phyloP scores from a whole-genome alignment of 2,888 invertebrate genomes.

The Amiota minor region DNA sequence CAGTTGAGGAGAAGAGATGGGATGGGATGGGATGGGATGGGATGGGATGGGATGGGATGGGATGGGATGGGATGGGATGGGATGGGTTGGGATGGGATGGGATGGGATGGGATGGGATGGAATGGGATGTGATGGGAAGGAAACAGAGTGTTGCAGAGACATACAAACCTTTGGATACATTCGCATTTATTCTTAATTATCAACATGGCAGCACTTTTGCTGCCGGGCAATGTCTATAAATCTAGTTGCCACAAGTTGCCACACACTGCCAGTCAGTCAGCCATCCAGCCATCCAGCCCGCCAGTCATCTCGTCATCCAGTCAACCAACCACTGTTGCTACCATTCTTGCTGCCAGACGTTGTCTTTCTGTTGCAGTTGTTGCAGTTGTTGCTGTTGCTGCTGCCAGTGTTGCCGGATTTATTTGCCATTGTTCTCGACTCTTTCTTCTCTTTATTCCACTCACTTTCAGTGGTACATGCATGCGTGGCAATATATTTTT shows the following conservation, averaged over 20 bases:
- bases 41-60: no score
- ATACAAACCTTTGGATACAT: conserved; percentile 47
- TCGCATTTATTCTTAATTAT: conserved; percentile 67
- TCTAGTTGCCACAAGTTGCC: conserved; percentile 51
- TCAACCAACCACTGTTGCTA: background rate
- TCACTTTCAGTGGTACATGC: conserved; percentile 60
- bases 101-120: no score
- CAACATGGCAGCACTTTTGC: conserved; percentile 45
- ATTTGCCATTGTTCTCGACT: conserved; percentile 45
- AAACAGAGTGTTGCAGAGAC: background rate
- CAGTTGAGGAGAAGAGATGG: no score
- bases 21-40: no score
- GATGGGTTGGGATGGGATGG: no score
- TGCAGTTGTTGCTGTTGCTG: conserved; percentile 33
- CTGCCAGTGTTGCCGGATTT: conserved; percentile 46
- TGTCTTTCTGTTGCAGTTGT: conserved; percentile 14
- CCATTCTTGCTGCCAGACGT: background rate
- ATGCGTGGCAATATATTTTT: conserved; percentile 64
- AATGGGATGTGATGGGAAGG: no score
- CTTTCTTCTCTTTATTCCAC: conserved; percentile 43
- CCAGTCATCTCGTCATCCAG: conserved; percentile 23
- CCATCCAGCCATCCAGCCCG: conserved; percentile 13
- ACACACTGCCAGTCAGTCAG: background rate
- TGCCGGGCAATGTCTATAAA: conserved; percentile 46
- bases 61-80: no score